Evolutionary conservation across 2,888 invertebrate species (phyloP).

Genomic region (Malthinus seriepunctatus): DNA sequence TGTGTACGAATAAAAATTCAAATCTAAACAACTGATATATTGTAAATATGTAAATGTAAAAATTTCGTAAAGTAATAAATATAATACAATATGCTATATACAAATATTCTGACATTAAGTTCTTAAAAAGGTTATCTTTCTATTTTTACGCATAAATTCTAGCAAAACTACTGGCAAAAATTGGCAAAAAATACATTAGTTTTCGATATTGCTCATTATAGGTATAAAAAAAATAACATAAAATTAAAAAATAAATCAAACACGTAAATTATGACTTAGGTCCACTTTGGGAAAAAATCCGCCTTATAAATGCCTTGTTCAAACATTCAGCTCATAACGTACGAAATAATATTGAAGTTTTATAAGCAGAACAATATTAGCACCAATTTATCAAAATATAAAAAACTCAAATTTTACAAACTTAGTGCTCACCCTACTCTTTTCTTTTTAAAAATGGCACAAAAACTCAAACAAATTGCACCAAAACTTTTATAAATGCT

Average conservation of each 20-base stretch:
- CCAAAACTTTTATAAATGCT: too few species aligned
- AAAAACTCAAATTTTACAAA: too few species aligned
- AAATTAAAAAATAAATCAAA: neutral
- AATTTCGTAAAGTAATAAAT: constrained; percentile 34
- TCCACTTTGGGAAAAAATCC: constrained; percentile 40
- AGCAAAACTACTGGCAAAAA: constrained; percentile 15
- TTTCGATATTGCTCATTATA: constrained; percentile 30
- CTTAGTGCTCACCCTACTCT: too few species aligned
- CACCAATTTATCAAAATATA: too few species aligned
- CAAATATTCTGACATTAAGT: constrained; percentile 24
- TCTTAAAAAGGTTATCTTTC: constrained; percentile 17
- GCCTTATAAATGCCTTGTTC: constrained; percentile 21
- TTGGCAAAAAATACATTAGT: constrained; percentile 9
- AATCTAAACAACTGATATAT: constrained; percentile 30
- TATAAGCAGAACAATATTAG: too few species aligned
- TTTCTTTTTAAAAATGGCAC: too few species aligned
- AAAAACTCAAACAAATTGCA: too few species aligned
- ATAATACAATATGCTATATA: constrained; percentile 34
- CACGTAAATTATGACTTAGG: constrained; percentile 37
- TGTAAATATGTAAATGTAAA: constrained; percentile 34
- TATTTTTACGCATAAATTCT: neutral
- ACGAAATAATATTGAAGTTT: too few species aligned
- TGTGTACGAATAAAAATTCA: constrained; percentile 37
- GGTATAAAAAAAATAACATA: neutral
- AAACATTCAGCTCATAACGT: too few species aligned